A percentile compares a stretch with the other conserved stretches of the same genome.
phyloP scores from a whole-genome alignment of 1,140 invertebrate genomes.

The Cheumatopsyche charites region DNA sequence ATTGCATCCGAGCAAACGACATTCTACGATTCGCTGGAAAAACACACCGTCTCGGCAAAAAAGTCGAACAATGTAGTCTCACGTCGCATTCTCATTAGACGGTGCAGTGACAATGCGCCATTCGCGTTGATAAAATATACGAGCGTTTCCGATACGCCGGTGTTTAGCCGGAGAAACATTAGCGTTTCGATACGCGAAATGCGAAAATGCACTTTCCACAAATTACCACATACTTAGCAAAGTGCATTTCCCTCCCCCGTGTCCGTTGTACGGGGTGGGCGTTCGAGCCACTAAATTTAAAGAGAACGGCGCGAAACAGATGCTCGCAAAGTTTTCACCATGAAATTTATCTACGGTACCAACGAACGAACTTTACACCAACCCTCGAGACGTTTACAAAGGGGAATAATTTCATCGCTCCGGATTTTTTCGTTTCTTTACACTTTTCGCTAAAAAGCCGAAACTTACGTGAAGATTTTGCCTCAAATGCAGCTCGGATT shows the following conservation, averaged over 20 bases:
- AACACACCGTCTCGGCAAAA: too few species aligned
- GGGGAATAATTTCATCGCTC: background rate
- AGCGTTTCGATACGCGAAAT: constrained; percentile 31
- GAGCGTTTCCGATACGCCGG: background rate
- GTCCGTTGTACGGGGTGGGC: background rate
- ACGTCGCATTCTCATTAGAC: background rate
- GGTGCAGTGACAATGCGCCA: background rate
- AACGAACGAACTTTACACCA: constrained; percentile 1
- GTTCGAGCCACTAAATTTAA: constrained; percentile 18
- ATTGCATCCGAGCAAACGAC: constrained; percentile 32
- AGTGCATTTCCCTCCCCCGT: constrained; percentile 38
- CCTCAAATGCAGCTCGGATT: background rate
- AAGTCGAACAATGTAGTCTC: too few species aligned
- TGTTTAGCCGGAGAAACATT: constrained; percentile 25
- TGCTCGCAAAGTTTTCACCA: constrained; percentile 12
- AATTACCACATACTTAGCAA: constrained; percentile 42
- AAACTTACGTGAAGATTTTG: background rate
- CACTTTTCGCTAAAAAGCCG: background rate
- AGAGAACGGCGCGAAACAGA: constrained; percentile 22
- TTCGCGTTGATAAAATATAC: too few species aligned
- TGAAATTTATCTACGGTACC: constrained; percentile 2
- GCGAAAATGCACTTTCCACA: constrained; percentile 45
- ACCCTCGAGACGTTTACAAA: constrained; percentile 2
- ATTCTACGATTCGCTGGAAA: too few species aligned
- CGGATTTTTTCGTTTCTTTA: background rate